phyloP scores from a whole-genome alignment of 2,113 vertebrate genomes.

The Noctilio leporinus region DNA sequence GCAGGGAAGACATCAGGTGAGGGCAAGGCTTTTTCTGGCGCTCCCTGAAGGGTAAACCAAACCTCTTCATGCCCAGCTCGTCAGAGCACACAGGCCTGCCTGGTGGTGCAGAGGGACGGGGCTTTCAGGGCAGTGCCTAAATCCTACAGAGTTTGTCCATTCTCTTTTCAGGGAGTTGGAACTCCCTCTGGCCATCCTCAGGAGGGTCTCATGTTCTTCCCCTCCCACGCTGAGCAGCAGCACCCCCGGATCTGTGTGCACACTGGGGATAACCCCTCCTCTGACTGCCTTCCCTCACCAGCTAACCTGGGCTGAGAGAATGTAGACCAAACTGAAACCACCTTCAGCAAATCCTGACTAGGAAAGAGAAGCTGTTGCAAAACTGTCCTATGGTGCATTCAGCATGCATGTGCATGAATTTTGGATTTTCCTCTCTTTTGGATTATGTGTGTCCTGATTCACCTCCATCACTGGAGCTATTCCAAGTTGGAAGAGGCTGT shows the following conservation, averaged over 20 bases:
- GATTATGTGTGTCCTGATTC: not conserved
- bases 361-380: not conserved
- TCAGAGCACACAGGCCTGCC: not conserved
- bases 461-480: no score
- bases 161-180: not conserved
- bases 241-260: not conserved
- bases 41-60: slow-evolving; percentile 29
- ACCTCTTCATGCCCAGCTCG: slow-evolving; percentile 11
- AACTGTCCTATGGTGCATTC: not conserved
- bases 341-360: not conserved
- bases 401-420: not conserved
- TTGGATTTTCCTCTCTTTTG: not conserved
- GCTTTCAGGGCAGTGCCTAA: not conserved
- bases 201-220: not conserved
- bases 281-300: accelerated
- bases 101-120: accelerated
- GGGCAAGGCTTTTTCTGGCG: not conserved
- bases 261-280: no score
- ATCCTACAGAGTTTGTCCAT: no score
- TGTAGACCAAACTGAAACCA: accelerated
- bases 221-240: not conserved
- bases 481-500: not conserved
- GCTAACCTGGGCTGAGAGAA: not conserved
- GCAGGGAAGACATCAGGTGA: not conserved
- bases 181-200: not conserved